These are phyloP conservation scores for Drosophila pseudotalamancana DNA, from an alignment of 2,888 invertebrate genomes.

Conservation along the genomic window DNA sequence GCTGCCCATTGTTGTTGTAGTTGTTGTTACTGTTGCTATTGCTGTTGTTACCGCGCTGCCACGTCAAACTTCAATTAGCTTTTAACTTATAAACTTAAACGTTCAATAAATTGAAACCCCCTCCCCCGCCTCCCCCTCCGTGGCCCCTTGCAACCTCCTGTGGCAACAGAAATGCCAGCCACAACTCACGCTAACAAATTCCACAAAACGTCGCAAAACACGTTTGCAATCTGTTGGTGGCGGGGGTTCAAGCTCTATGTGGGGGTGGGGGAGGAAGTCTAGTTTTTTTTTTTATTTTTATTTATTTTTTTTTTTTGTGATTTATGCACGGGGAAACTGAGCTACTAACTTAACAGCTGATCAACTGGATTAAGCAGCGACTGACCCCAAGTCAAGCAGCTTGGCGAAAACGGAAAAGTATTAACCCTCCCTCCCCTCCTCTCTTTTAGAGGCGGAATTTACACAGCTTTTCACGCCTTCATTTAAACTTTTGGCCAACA, in stretches of 20 bases:
- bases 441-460: constrained; percentile 22
- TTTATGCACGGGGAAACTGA: constrained; percentile 59
- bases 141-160: neutral
- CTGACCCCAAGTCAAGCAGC: constrained; percentile 7
- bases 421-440: neutral
- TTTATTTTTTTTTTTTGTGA: constrained; percentile 22
- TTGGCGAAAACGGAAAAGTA: neutral
- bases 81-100: constrained; percentile 70
- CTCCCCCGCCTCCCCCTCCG: neutral
- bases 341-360: constrained; percentile 46
- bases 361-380: constrained; percentile 16
- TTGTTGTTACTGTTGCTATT: neutral
- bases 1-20: neutral
- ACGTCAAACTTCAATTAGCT: constrained; percentile 73
- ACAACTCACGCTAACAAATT: constrained; percentile 58
- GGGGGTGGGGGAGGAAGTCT: neutral
- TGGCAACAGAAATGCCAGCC: constrained; percentile 25
- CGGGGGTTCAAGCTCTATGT: neutral
- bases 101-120: constrained; percentile 64
- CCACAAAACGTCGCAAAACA: constrained; percentile 55
- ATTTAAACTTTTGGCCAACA: constrained; percentile 3
- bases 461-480: constrained; percentile 25
- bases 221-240: constrained; percentile 36
- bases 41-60: constrained; percentile 5
- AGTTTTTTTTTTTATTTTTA: too few relatives aligned